Conservation (phyloP, 2,113 vertebrate species). For the Taurulus bubalis region DNA sequence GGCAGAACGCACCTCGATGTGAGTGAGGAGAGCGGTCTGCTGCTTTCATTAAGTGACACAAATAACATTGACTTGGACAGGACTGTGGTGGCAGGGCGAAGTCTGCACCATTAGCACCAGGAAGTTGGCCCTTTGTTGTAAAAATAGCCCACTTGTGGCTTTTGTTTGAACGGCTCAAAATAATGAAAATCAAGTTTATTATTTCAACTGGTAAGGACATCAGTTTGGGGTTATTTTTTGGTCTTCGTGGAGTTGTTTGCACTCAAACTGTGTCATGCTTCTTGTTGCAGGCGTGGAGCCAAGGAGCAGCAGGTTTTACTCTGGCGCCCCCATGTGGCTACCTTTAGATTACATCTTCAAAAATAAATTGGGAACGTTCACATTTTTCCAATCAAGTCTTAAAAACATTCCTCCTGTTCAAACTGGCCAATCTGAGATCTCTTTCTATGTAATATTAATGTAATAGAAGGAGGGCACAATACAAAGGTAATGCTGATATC, state of each 20-base stretch:
- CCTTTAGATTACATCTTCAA: not conserved
- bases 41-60: constrained; percentile 82
- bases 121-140: constrained; percentile 64
- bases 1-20: constrained; percentile 67
- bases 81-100: constrained; percentile 47
- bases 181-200: constrained; percentile 50
- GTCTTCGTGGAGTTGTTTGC: constrained; percentile 24
- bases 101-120: constrained; percentile 64
- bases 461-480: not conserved
- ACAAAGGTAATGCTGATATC: not conserved
- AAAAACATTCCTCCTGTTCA: not conserved
- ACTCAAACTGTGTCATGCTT: constrained; percentile 28
- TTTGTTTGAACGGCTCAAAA: constrained; percentile 46
- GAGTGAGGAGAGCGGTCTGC: constrained; percentile 71
- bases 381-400: too few species aligned
- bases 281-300: not conserved
- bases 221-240: constrained; percentile 24
- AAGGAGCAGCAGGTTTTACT: constrained; percentile 38
- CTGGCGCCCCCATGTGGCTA: constrained; percentile 55
- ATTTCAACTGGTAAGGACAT: constrained; percentile 32
- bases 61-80: constrained; percentile 66
- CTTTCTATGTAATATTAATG: not conserved
- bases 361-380: not conserved
- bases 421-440: not conserved
- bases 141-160: constrained; percentile 48